Evolutionary conservation across 2,797 vertebrate genomes (phyloP), one percentile per base, ranked within the genome.

Genomic region (Platalea minor): DNA sequence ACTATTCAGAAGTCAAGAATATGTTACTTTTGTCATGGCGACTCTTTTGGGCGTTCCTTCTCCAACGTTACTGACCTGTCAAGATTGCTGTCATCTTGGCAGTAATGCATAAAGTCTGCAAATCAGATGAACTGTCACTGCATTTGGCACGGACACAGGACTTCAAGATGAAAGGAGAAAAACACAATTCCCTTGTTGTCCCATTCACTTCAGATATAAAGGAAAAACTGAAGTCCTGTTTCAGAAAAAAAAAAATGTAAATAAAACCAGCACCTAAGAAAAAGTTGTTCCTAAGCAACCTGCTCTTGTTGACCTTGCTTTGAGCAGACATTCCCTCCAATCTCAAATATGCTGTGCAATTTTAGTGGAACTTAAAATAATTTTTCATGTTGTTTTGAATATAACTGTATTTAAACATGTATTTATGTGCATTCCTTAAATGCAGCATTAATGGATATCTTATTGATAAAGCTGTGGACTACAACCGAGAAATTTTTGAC

Each of bases 21-120:
- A 11, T 5, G 7, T 2, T 51, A 15, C 0, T 31, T 65, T 57
- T 46, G 19, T 51, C 35, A 13, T 2, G 7, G 16, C 43, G 35
- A 45, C 20, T 39, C 25, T 59, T 77, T 9, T 13, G 41, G 37
- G 16, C 5, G 9, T 24, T 39, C 59, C 16, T 48, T 41, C 54
- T 64, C 35, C 33, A 21, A 1, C 1, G 0, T 48, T 29, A 10
- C 3, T 56, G 20, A 33, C 31, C 41, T 10, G 23, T 43, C 65
- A 73, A 54, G 25, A 10, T 51, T 41, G 65, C 13, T 64, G 64
- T 24, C 33, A 10, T 25, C 51, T 53, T 74, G 57, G 29, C 23
- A 64, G 16, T 24, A 16, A 68, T 7, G 14, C 31, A 54, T 7
- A 9, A 61, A 56, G 5, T 7, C 63, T 79, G 12, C 45, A 61